These are phyloP conservation scores for Fragum fragum DNA, from an alignment of 2,888 invertebrate species.

Conservation along the genomic window DNA sequence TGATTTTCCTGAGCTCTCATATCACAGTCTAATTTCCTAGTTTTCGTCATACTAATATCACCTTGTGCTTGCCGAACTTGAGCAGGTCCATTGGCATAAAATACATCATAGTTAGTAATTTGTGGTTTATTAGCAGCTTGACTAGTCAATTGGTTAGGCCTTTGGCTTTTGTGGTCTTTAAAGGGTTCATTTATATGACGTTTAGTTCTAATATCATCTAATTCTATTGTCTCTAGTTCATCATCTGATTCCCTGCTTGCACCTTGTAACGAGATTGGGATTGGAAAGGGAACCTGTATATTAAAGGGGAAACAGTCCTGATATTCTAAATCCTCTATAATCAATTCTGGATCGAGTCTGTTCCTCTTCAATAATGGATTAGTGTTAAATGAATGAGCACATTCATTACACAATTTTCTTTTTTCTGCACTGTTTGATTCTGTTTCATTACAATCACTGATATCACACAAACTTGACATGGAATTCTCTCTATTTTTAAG, in stretches of 20 bases:
- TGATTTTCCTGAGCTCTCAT: background rate
- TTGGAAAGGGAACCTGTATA: conserved; percentile 57
- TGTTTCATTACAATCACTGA: background rate
- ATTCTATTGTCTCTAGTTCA: conserved; percentile 49
- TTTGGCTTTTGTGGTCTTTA: background rate
- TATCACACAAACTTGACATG: background rate
- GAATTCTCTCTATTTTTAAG: background rate
- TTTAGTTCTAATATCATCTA: conserved; percentile 28
- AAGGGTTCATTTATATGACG: background rate
- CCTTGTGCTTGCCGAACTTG: background rate
- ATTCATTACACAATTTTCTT: conserved; percentile 29
- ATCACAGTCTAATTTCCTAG: background rate
- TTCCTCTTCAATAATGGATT: conserved; percentile 25
- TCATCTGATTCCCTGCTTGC: conserved; percentile 23
- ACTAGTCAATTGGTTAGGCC: background rate
- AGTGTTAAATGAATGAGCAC: conserved; percentile 6
- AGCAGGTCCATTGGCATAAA: background rate
- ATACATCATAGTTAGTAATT: background rate
- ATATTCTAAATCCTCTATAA: conserved; percentile 70
- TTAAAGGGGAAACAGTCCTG: conserved; percentile 61
- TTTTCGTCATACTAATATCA: background rate
- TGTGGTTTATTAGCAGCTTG: background rate
- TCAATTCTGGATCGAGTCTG: conserved; percentile 61
- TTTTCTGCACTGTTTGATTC: conserved; percentile 17
- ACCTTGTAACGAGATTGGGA: background rate